A percentile compares a stretch with the other conserved stretches of the same genome.
These are phyloP conservation scores for Hemistola chrysoprasaria DNA, from an alignment of 2,888 invertebrate genomes.

Conservation along the genomic window DNA sequence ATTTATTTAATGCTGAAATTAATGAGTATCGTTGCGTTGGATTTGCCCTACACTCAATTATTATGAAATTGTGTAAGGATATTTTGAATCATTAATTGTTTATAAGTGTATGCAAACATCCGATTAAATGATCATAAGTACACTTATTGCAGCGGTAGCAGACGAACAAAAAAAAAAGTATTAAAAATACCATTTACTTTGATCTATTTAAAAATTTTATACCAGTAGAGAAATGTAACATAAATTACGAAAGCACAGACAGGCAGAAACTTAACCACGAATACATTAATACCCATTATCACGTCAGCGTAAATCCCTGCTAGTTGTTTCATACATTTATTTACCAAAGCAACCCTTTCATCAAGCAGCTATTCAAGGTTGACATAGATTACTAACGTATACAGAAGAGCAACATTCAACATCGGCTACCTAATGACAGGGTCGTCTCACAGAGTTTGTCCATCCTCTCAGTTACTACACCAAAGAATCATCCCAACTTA, in stretches of 20 bases:
- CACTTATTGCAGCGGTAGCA: no score
- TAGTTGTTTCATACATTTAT: conserved; percentile 28
- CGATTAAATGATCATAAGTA: no score
- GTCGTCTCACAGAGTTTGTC: conserved; percentile 46
- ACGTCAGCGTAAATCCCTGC: conserved; percentile 11
- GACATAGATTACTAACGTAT: conserved; percentile 34
- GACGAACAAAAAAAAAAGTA: no score
- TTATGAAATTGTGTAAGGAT: no score
- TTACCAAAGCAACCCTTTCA: conserved; percentile 54
- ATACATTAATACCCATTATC: not conserved
- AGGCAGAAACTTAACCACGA: not conserved
- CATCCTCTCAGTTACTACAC: conserved; percentile 44
- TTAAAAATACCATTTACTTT: no score
- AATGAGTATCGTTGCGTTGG: conserved; percentile 7
- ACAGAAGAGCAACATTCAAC: conserved; percentile 49
- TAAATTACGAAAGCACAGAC: not conserved
- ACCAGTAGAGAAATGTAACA: no score
- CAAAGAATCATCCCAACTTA: conserved; percentile 69
- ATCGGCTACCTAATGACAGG: conserved; percentile 66
- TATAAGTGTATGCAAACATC: no score
- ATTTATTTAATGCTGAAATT: conserved; percentile 16
- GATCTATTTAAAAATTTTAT: no score
- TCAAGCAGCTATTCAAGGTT: conserved; percentile 55
- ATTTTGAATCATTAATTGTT: no score
- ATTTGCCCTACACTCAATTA: conserved; percentile 7